Base-by-base conservation (phyloP, 2,888 invertebrate genomes). In the Lithophane leautieri region DNA sequence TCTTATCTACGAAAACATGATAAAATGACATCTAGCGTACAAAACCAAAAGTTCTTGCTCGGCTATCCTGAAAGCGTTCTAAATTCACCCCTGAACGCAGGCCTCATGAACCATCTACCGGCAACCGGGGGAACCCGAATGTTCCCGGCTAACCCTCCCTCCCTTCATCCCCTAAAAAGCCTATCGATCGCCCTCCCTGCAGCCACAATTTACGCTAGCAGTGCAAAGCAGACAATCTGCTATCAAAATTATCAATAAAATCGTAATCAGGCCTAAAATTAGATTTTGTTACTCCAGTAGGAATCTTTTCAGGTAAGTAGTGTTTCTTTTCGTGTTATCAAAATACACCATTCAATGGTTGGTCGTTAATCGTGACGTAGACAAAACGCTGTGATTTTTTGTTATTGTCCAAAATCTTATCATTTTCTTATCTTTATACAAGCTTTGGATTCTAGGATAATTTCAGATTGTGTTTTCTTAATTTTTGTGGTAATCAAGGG, bases 171-270 rank as follows among this genome's bases (percentile, higher is more conserved):
- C 89, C 79, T 79, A 80, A 87, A 90, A 90, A 90, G 90, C 90
- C 92, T 96, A 96, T 96, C 94, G 96, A 96, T 96, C 94, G 88
- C 82, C 86, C 88, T 87, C 85, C 86, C 90, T 85, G 81, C 85
- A 80, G 79, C 88, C 92, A 91, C 92, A 94, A 94, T 93, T 93
- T 93, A 94, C 94, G 93, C 92, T 91, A 93, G 91, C 94, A 91
- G 90, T 92, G 89, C 89, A 91, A 90, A 93, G 87, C 92, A 92
- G 93, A 92, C 91, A 92, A 86, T 89, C 90, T 89, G 87, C 86
- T 88, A 90, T 91, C 89, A 85, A 91, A 91, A 92, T 91, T 90
- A 90, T 89, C 88, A 89, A 90, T 86, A 89, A 89, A 90, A 90
- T 82, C 86, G 89, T 81, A 89, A 91, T 92, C 90, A 89, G 92